phyloP scores from a whole-genome alignment of 2,113 vertebrate genomes.

The Bathybates hornii region DNA sequence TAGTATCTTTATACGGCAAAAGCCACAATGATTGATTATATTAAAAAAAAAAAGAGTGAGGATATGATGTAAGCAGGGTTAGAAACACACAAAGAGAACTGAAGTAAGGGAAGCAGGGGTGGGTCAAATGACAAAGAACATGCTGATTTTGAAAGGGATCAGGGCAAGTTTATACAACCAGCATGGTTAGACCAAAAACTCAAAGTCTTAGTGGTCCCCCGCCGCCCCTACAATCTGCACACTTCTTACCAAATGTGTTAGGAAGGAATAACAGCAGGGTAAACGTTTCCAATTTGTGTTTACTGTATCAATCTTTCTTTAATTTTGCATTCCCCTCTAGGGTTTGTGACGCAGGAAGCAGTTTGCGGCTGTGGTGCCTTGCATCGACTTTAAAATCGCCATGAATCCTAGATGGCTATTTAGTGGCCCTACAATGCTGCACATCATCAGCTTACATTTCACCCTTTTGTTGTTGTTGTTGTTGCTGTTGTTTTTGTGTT shows the following conservation, averaged over 20 bases:
- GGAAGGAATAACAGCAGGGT: slow-evolving; percentile 21
- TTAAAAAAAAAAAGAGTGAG: background rate
- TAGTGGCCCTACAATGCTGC: slow-evolving; percentile 99
- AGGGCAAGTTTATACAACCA: background rate
- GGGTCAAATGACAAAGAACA: background rate
- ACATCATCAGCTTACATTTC: slow-evolving; percentile 91
- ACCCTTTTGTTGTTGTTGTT: slow-evolving; percentile 64
- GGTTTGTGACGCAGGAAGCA: slow-evolving; percentile 83
- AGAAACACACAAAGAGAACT: background rate
- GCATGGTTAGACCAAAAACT: background rate
- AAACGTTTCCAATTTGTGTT: slow-evolving; percentile 65
- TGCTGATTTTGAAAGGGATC: background rate
- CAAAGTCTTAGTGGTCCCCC: background rate
- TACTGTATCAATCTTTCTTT: slow-evolving; percentile 79
- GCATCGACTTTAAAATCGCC: slow-evolving; percentile 94
- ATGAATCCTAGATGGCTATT: slow-evolving; percentile 96
- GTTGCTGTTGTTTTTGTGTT: slow-evolving; percentile 62
- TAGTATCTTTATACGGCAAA: background rate
- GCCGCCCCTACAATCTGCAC: background rate
- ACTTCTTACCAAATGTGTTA: background rate
- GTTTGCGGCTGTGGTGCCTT: slow-evolving; percentile 95
- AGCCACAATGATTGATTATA: background rate
- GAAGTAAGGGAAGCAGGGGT: background rate
- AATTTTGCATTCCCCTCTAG: slow-evolving; percentile 84
- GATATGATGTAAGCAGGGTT: background rate